Percentiles rank a stretch among this genome's conserved stretches.
phyloP scores from a whole-genome alignment of 1,140 invertebrate species.

The Lutraria rhynchaena region DNA sequence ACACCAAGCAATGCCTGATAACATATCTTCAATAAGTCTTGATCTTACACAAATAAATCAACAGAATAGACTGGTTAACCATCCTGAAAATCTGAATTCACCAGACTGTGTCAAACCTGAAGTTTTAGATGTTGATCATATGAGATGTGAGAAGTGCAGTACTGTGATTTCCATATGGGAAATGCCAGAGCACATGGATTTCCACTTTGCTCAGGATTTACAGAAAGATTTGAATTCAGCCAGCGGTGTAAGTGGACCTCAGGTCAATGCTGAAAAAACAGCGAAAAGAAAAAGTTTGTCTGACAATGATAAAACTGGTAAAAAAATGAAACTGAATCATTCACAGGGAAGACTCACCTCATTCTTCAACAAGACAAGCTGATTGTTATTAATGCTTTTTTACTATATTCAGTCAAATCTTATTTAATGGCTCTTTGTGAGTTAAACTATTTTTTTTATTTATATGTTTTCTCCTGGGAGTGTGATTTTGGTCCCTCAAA shows the following conservation, averaged over 20 bases:
- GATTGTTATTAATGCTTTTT: no score
- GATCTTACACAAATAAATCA: not conserved
- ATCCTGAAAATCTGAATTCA: conserved; percentile 1
- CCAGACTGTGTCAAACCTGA: not conserved
- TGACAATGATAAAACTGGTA: conserved; percentile 18
- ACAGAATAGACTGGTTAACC: not conserved
- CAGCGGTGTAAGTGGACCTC: not conserved
- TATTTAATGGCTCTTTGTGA: no score
- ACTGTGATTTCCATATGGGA: conserved; percentile 78
- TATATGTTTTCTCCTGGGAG: no score
- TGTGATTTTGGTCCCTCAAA: no score
- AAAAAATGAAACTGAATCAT: conserved; percentile 21
- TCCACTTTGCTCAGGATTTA: conserved; percentile 81
- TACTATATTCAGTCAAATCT: no score
- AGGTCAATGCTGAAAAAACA: no score
- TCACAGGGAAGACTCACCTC: conserved; percentile 37
- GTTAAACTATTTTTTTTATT: no score
- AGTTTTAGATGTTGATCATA: conserved; percentile 60
- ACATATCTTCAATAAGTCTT: not conserved
- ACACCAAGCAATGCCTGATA: not conserved
- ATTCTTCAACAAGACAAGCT: conserved; percentile 29
- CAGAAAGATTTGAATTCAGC: conserved; percentile 66
- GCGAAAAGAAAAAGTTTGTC: conserved; percentile 29
- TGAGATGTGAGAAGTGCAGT: conserved; percentile 80
- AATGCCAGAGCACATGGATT: conserved; percentile 82